Conservation (phyloP, 2,888 invertebrate genomes). For the Caenorhabditis angaria region DNA sequence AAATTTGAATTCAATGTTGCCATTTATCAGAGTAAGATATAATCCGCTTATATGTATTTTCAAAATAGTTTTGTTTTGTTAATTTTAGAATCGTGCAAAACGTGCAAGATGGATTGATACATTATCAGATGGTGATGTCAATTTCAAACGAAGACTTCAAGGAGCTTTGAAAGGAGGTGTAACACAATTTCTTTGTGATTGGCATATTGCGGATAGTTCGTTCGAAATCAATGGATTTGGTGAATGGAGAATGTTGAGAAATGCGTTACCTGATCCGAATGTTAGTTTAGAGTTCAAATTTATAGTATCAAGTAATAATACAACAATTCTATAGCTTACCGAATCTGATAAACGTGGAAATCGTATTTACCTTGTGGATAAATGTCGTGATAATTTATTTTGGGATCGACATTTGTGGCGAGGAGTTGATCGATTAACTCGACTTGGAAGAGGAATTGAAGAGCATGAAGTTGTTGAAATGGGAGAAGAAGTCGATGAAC, state of each 20-base stretch:
- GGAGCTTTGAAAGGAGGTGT: slow-evolving; percentile 38
- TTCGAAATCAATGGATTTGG: slow-evolving; percentile 55
- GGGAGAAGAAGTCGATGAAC: background rate
- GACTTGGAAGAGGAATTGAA: slow-evolving; percentile 8
- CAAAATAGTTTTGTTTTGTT: background rate
- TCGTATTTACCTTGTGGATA: slow-evolving; percentile 48
- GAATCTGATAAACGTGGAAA: slow-evolving; percentile 37
- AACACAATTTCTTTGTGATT: slow-evolving; percentile 51
- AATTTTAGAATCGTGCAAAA: slow-evolving; percentile 36
- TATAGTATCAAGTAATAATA: too few species aligned
- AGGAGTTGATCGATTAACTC: slow-evolving; percentile 16
- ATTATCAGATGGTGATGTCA: slow-evolving; percentile 22
- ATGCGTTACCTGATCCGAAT: slow-evolving; percentile 45
- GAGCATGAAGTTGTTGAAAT: slow-evolving; percentile 1
- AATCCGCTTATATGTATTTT: background rate
- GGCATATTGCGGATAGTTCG: slow-evolving; percentile 42
- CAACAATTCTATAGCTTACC: slow-evolving; percentile 15
- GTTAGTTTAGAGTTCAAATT: slow-evolving; percentile 4
- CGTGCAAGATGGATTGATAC: slow-evolving; percentile 30
- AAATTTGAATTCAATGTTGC: slow-evolving; percentile 40
- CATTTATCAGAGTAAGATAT: slow-evolving; percentile 33
- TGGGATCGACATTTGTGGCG: slow-evolving; percentile 40
- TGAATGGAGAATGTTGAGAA: slow-evolving; percentile 51
- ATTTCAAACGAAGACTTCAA: slow-evolving; percentile 21
- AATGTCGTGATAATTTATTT: slow-evolving; percentile 30